Evolutionary conservation across 2,888 invertebrate species (phyloP).

Genomic region (Seira ritae): DNA sequence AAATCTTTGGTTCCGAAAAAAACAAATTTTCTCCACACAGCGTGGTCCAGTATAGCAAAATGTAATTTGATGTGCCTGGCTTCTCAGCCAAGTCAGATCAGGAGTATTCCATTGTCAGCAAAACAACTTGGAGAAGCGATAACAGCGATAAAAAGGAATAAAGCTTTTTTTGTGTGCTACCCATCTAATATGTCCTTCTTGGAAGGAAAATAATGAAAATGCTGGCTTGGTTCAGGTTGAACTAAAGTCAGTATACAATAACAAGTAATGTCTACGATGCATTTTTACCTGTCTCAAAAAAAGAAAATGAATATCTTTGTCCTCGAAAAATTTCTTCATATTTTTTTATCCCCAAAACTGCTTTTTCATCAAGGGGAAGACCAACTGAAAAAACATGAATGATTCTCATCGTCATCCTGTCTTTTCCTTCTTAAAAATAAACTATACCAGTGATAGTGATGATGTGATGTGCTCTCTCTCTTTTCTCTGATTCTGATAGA

Average conservation of each 20-base stretch:
- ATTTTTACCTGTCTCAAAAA: not conserved
- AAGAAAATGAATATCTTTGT: too few species aligned
- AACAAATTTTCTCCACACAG: too few species aligned
- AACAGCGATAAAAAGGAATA: not conserved
- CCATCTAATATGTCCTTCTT: not conserved
- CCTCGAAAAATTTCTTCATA: not conserved
- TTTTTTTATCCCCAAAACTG: not conserved
- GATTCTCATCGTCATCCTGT: constrained; percentile 21
- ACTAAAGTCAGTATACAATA: not conserved
- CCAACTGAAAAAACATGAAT: constrained; percentile 33
- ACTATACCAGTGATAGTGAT: constrained; percentile 16
- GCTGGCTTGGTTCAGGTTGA: not conserved
- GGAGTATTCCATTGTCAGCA: too few species aligned
- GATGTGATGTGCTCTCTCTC: too few species aligned
- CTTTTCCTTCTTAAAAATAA: constrained; percentile 10
- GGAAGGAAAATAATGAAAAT: not conserved
- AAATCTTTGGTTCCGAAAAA: too few species aligned
- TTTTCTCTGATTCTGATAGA: too few species aligned
- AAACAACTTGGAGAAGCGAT: too few species aligned
- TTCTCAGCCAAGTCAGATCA: too few species aligned
- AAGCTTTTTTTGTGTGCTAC: not conserved
- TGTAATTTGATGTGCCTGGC: too few species aligned
- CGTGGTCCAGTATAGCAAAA: too few species aligned
- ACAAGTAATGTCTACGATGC: not conserved
- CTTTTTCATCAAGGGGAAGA: constrained; percentile 6